Base-by-base conservation (phyloP, 2,797 vertebrate genomes). In the Danio kyathit region DNA sequence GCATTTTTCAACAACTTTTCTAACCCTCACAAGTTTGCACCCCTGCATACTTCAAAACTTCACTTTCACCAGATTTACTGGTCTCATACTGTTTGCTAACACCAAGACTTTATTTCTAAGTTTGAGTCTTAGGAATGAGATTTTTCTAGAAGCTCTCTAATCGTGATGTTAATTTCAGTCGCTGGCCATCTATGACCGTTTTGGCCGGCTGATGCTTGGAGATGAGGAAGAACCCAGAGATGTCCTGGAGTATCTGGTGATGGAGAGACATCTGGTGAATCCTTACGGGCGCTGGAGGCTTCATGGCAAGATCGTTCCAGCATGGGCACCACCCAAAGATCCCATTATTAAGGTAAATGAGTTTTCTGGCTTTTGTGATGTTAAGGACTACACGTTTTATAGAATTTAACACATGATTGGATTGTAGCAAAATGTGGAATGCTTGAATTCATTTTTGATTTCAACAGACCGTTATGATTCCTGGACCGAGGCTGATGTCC, bases 271-370 rank as follows among this genome's bases (percentile, higher is more conserved):
- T 85, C 88, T 99, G 72, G 81, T 90, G n/a, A 97, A 97, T 83
- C 96, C 94, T 0, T 97, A 97, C 0, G 93, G 97, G 10, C 52
- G 79, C 0, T 99, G 98, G 98, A 95, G 97, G 88, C 86, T 99
- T 83, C 98, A 99, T 0, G 97, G 94, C 44, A 99, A 99, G 88
- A 97, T 99, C 0, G 87, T 99, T 7, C 97, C 98, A 0, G 84
- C 92, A 0, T 99, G 98, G 98, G 96, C 97, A 7, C 97, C 97
- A 0, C 92, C 95, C 2, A 99, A 97, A 90, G 96, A 96, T 1
- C 94, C 97, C 0, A 87, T 98, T 60, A 29, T 95, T 5, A 97
- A 97, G 97, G 97, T 99, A 52, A 52, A 13, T 19, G 1, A n/a
- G 9, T 11, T 10, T n/a, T 40, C n/a, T 3, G 7, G 19, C 9